Conservation (phyloP, 2,797 vertebrate genomes). For the Fratercula arctica region DNA sequence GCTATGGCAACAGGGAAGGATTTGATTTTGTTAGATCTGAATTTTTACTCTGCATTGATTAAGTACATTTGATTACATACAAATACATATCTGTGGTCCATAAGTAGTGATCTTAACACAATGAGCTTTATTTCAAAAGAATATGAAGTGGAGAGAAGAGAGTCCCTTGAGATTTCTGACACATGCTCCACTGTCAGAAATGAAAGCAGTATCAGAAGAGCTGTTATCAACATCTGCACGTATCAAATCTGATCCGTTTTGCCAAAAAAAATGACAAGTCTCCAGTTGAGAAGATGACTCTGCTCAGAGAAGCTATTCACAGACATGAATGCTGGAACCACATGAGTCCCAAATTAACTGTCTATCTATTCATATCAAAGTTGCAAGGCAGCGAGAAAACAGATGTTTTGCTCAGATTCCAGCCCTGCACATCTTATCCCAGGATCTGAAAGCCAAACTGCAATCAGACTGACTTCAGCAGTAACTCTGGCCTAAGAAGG, state of each 20-base stretch:
- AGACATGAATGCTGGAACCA: not conserved
- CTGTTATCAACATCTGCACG: constrained; percentile 17
- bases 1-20: not conserved
- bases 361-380: constrained; percentile 21
- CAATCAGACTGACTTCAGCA: not conserved
- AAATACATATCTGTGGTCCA: rapidly evolving
- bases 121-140: not conserved
- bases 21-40: not conserved
- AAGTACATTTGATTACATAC: not conserved
- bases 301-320: constrained; percentile 49
- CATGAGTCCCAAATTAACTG: not conserved
- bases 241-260: not conserved
- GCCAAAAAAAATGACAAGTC: not conserved
- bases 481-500: not conserved
- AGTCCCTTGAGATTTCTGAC: not conserved
- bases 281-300: constrained; percentile 15
- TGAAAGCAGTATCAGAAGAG: not conserved
- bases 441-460: not conserved
- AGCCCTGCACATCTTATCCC: not conserved
- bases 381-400: not conserved
- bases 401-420: not conserved
- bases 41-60: not conserved
- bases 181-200: not conserved
- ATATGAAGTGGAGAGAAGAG: not conserved
- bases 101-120: not conserved